Base-by-base conservation (phyloP, 2,888 invertebrate species). In the Hydraecia micacea region DNA sequence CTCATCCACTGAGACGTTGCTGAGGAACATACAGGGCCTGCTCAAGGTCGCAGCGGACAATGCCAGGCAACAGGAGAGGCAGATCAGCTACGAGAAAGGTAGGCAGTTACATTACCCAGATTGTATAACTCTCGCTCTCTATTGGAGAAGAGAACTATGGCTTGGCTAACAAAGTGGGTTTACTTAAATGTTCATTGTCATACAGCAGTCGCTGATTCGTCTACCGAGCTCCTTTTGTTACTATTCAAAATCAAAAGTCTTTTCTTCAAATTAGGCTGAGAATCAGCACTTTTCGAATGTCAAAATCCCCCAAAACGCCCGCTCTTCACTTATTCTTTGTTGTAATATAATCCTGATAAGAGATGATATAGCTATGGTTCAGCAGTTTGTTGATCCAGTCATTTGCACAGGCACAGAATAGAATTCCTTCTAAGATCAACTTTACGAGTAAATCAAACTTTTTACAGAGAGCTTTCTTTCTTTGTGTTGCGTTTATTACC, bases 11-110 rank as follows among this genome's bases (percentile, higher is more conserved):
- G 99, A 99, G 97, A 99, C 99, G 81, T 97, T 99, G 88, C 97
- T 99, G 88, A 97, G 99, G 93, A 99, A 99, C 95, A 99, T 99
- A 92, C 99, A 99, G 96, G 99, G 99, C 75, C 97, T 99, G 86
- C 97, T 99, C 85, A 99, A 99, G 96, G 99, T 99, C 83, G 99
- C 99, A n/a, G 99, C 99, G 4, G 99, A 99, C 95, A 99, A 99
- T 96, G 99, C 99, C 76, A 97, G 99, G 91, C 99, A 99, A 93
- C 99, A 99, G 96, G 99, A 99, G 95, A 97, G 99, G 89, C 99
- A 99, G 96, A 98, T 99, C 96, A 99, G 98, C 97, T 98, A 99
- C 96, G 99, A 99, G 97, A 99, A 99, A 98, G 99, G 99, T 99
- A 97, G 96, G 92, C 28, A 28, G n/a, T 18, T 75, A 55, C 36